Conservation (phyloP, 2,113 vertebrate species). For the Indicator indicator region DNA sequence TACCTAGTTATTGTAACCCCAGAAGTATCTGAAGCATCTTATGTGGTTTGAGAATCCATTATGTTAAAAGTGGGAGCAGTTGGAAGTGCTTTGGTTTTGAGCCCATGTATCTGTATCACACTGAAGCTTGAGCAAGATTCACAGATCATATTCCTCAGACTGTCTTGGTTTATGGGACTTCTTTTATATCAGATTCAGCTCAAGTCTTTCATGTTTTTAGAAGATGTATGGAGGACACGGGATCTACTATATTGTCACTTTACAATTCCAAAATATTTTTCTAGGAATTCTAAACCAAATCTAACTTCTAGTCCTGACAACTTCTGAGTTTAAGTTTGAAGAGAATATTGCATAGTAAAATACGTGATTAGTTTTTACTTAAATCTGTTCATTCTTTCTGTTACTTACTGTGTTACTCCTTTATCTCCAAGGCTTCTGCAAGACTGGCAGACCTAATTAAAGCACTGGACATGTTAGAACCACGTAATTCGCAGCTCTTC, state of each 20-base stretch:
- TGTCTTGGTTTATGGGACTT: neutral
- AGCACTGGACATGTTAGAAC: slow-evolving; percentile 85
- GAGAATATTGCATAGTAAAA: neutral
- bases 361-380: neutral
- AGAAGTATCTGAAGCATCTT: neutral
- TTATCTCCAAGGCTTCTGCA: slow-evolving; percentile 80
- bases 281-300: neutral
- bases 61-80: neutral
- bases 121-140: neutral
- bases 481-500: slow-evolving; percentile 86
- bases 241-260: neutral
- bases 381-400: neutral
- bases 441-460: slow-evolving; percentile 84
- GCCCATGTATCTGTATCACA: neutral
- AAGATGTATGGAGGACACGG: neutral
- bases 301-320: neutral
- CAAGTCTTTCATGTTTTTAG: neutral
- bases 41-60: neutral
- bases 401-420: neutral
- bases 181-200: neutral
- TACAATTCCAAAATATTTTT: neutral
- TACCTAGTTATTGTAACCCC: neutral
- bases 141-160: neutral
- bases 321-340: neutral
- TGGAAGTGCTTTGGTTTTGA: neutral